Conservation (phyloP, 2,888 invertebrate genomes). For the Folsomia candida region DNA sequence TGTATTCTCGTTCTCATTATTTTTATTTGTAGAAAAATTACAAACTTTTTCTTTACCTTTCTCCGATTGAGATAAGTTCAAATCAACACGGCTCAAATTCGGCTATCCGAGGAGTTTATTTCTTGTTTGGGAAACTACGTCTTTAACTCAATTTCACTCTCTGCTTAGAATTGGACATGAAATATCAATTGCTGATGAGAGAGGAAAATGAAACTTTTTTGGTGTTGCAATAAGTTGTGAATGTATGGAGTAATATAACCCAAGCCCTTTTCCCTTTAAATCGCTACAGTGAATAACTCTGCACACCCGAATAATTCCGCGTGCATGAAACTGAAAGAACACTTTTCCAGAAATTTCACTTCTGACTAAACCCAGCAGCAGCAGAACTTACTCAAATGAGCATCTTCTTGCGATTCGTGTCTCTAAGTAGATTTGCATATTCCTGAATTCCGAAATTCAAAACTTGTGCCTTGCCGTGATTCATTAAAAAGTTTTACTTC, state of each 20-base stretch:
- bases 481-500: conserved; percentile 24
- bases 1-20: no score
- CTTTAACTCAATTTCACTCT: neutral
- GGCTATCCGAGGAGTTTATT: no score
- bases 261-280: no score
- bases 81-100: no score
- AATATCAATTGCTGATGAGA: neutral
- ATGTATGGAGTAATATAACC: no score
- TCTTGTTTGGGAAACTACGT: no score
- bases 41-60: no score
- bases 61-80: no score
- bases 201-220: neutral
- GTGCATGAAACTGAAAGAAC: neutral
- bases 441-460: conserved; percentile 13
- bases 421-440: conserved; percentile 25
- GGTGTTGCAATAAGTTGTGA: no score
- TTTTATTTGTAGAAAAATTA: no score
- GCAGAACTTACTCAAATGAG: neutral
- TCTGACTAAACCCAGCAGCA: neutral
- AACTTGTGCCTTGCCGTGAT: conserved; percentile 19
- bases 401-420: neutral
- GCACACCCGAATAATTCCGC: neutral
- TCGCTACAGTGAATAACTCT: neutral
- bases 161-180: neutral
- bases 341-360: neutral